Percentiles rank a stretch among this genome's conserved stretches.
phyloP scores from a whole-genome alignment of 2,113 vertebrate species.

The Dasypus novemcinctus region DNA sequence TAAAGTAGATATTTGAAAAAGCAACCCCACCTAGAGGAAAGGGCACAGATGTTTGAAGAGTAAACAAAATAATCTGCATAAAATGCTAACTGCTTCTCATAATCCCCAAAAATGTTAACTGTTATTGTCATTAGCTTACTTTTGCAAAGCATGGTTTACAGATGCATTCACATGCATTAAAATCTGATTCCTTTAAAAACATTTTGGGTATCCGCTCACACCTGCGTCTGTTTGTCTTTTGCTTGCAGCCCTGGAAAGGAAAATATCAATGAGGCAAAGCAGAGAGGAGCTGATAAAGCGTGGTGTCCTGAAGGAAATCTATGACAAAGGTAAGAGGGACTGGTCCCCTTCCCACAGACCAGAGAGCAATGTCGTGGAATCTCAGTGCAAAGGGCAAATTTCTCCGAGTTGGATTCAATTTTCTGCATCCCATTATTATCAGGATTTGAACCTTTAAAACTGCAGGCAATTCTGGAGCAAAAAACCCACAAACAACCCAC shows the following conservation, averaged over 20 bases:
- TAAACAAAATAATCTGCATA: not conserved
- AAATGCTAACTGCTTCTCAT: not conserved
- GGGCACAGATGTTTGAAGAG: not conserved
- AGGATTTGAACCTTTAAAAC: not conserved
- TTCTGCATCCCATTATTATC: not conserved
- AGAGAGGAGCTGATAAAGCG: conserved; percentile 98
- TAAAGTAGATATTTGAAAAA: not conserved
- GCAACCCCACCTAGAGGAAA: not conserved
- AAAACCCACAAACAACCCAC: not conserved
- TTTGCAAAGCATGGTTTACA: not conserved
- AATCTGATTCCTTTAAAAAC: not conserved
- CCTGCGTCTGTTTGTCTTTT: conserved; percentile 66
- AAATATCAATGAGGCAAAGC: conserved; percentile 98
- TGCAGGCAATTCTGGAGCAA: not conserved
- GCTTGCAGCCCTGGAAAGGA: conserved; percentile 95
- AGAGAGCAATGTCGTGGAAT: fast-evolving
- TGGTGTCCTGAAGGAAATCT: conserved; percentile 98
- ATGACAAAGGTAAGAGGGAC: conserved; percentile 94
- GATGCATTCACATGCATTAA: not conserved
- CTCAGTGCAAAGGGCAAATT: fast-evolving
- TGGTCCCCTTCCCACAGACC: not conserved
- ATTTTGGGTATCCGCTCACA: not conserved
- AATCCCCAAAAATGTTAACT: not conserved
- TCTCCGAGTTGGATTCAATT: not conserved
- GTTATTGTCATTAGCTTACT: not conserved